Evolutionary conservation across 2,113 vertebrate genomes (phyloP), one percentile per base, ranked within the genome.

Genomic region (Podarcis muralis): DNA sequence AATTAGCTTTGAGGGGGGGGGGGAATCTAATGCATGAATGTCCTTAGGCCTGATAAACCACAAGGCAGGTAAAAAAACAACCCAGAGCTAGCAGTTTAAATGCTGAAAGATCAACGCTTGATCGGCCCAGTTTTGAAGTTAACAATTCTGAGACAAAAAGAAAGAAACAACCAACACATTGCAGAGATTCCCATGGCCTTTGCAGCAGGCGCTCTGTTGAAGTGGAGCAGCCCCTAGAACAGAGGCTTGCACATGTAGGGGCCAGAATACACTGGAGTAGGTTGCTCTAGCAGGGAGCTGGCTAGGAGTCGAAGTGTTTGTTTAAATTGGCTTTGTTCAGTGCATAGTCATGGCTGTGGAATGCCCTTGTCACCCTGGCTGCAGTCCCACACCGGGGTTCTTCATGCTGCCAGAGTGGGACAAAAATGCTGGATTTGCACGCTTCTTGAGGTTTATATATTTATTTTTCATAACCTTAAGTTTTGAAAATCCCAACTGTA

Each of bases 241-340:
- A 20, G 20, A 86, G 30, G 27, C 15, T 8, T 79, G 75, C 59
- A 20, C 25, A 32, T 68, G 20, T 25, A 48, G 30, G 48, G 65
- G 43, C 76, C 40, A 69, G n/a, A 69, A 69, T 62, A 69, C 65
- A 32, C 32, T 78, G 76, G 35, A 77, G 84, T 66, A n/a, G 74
- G 43, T 27, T 53, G 37, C 40, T 69, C 6, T 35, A 71, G 20
- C 77, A 80, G 22, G 48, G 77, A 53, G 85, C 65, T n/a, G 57
- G 43, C 43, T 30, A 27, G 23, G 27, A 80, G 77, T 7, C 53
- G 37, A 87, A 87, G 43, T 80, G 77, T 87, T 71, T 71, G 65
- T 86, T 86, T 86, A 86, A 69, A 57, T 66, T 80, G 77, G 85
- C 85, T 87, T 87, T 87, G 85, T 80, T 87, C 65, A 3, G 40